Evolutionary conservation across 2,797 vertebrate genomes (phyloP).

Genomic region (Anabas testudineus): DNA sequence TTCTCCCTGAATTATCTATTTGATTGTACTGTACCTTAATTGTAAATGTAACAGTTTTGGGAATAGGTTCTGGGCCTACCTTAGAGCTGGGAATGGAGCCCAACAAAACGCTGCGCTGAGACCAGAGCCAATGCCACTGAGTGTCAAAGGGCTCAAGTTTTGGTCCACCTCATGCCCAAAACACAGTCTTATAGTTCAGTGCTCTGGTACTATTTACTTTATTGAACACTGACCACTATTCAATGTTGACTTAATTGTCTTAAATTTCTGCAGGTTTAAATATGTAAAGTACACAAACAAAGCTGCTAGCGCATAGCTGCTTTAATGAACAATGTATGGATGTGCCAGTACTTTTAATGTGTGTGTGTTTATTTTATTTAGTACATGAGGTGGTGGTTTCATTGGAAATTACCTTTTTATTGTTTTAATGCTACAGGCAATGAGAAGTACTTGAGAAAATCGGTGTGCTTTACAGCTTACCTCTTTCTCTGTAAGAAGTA

Average conservation of each 20-base stretch:
- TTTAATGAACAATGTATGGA: slow-evolving; percentile 49
- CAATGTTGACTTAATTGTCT: slow-evolving; percentile 22
- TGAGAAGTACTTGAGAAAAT: slow-evolving; percentile 34
- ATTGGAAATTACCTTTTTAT: slow-evolving; percentile 49
- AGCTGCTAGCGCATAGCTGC: slow-evolving; percentile 58
- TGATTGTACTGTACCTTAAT: too few species aligned
- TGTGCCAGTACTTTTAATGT: slow-evolving; percentile 46
- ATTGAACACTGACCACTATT: slow-evolving; percentile 41
- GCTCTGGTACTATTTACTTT: slow-evolving; percentile 43
- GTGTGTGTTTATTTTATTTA: slow-evolving; percentile 62
- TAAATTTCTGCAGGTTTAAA: slow-evolving; percentile 34
- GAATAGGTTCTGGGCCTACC: slow-evolving; percentile 71
- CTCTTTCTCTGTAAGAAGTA: slow-evolving; percentile 41
- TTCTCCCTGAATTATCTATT: too few species aligned
- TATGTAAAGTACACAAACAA: slow-evolving; percentile 48
- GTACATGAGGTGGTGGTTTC: slow-evolving; percentile 52
- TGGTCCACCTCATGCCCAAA: slow-evolving; percentile 45
- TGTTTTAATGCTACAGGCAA: slow-evolving; percentile 45
- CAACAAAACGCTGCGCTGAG: slow-evolving; percentile 54
- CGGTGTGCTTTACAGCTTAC: slow-evolving; percentile 51
- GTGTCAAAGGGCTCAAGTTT: slow-evolving; percentile 46
- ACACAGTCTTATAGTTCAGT: slow-evolving; percentile 49
- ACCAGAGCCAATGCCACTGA: slow-evolving; percentile 49
- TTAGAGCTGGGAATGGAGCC: slow-evolving; percentile 59
- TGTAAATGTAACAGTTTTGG: slow-evolving; percentile 44